Conservation (phyloP, 2,888 invertebrate genomes). For the Adineta ricciae region DNA sequence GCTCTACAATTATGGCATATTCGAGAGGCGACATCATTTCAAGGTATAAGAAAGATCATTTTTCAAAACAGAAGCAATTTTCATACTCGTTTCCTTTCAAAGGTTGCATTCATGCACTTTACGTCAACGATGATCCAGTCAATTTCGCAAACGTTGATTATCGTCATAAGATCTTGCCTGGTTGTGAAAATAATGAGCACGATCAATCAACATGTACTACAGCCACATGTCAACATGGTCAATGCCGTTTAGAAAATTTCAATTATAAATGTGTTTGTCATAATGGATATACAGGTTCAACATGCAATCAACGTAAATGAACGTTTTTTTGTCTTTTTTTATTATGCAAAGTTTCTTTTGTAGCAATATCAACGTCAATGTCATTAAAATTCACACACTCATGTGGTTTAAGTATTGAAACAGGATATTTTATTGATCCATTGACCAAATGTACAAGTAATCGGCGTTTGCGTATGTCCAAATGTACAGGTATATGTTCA, state of each 20-base stretch:
- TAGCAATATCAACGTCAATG: not conserved
- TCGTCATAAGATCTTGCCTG: slow-evolving; percentile 75
- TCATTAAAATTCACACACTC: not conserved
- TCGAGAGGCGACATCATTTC: slow-evolving; percentile 20
- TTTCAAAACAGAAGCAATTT: not conserved
- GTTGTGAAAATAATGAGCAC: slow-evolving; percentile 50
- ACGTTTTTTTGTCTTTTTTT: not conserved
- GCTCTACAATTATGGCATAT: slow-evolving; percentile 80
- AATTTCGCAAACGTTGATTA: slow-evolving; percentile 76
- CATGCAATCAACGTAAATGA: not conserved
- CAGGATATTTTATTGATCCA: not conserved
- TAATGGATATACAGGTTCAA: not conserved
- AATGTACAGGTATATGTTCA: not conserved
- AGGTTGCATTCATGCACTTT: slow-evolving; percentile 87
- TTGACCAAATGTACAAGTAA: slow-evolving; percentile 16
- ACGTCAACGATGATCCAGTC: slow-evolving; percentile 83
- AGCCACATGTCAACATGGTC: not conserved
- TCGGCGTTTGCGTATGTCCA: not conserved
- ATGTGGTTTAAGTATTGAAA: not conserved
- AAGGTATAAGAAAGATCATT: not conserved
- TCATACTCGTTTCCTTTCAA: slow-evolving; percentile 34
- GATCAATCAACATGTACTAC: not conserved
- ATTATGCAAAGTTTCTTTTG: too few relatives aligned
- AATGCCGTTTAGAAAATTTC: not conserved
- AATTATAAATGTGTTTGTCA: not conserved